Evolutionary conservation across 2,797 vertebrate species (phyloP).

Genomic region (Sparidentex hasta): DNA sequence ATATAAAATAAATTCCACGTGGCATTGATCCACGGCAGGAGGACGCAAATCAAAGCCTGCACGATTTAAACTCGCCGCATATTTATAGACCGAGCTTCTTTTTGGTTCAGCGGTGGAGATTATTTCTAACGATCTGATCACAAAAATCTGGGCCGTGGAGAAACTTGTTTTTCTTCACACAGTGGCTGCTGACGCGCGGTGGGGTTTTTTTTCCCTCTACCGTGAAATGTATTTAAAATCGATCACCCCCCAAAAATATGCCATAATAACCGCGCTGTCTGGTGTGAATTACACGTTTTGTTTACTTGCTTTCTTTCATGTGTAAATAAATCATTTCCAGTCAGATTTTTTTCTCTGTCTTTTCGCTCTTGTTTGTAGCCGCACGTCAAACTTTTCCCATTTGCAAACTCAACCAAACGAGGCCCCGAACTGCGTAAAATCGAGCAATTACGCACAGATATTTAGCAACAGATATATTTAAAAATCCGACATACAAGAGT

Average conservation of each 20-base stretch:
- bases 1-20: not conserved
- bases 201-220: no score
- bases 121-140: slow-evolving; percentile 1
- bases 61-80: not conserved
- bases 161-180: slow-evolving; percentile 31
- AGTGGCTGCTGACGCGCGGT: not conserved
- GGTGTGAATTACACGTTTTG: not conserved
- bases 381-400: slow-evolving; percentile 41
- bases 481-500: not conserved
- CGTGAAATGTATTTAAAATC: not conserved
- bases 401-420: slow-evolving; percentile 11
- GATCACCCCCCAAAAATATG: not conserved
- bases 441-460: not conserved
- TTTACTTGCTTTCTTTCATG: not conserved
- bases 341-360: not conserved
- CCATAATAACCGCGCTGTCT: fast-evolving
- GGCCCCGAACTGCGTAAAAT: fast-evolving
- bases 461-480: not conserved
- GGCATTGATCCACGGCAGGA: slow-evolving; percentile 4
- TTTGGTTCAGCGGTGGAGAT: not conserved
- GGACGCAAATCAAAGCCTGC: not conserved
- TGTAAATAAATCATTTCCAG: not conserved
- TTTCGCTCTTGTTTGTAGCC: not conserved
- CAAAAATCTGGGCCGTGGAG: not conserved
- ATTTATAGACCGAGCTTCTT: slow-evolving; percentile 5